Base-by-base conservation (phyloP, 2,888 invertebrate genomes). In the Cetonia aurata region DNA sequence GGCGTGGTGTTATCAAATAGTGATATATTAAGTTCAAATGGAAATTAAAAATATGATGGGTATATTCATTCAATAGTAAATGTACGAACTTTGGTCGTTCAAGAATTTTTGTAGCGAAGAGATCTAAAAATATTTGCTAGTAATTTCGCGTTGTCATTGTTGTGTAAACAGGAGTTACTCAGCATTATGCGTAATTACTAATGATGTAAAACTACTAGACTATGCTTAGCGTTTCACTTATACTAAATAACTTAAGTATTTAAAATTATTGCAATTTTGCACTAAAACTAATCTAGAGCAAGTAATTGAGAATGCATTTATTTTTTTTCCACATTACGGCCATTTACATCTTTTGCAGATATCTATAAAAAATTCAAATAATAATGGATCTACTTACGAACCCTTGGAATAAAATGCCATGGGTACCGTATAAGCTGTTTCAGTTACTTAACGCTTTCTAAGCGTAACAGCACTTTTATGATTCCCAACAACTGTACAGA, bases 91-190 rank as follows among this genome's bases (percentile, higher is more conserved):
- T n/a, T n/a, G 48, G 33, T 19, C 10, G n/a, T n/a, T n/a, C 6
- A 17, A 17, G 25, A 41, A 44, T 42, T 44, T 44, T 59, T 59
- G 12, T 17, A 42, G 42, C 42, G 12, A 59, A 42, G 4, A 3
- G 48, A 33, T 48, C 48, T 62, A 62, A 62, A 62, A 62, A 62
- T 62, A 62, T 48, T 48, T 17, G 12, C 13, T 37, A 56, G 10
- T 48, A 9, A 33, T 62, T 62, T 15, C 13, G 48, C 31, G 12
- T 33, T 62, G 62, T 62, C 62, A 62, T 62, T 62, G 62, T 62
- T 62, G 62, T 62, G 48, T 62, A 62, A 62, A 62, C 48, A 62
- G 31, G 48, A 33, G 44, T 62, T 62, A 62, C 33, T 62, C 62
- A 62, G 62, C 62, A 62, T 9, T 56, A 56, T 37, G 37, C 37